Evolutionary conservation across 2,797 vertebrate species (phyloP), one percentile per base, ranked within the genome.

Genomic region (Momotus momota): DNA sequence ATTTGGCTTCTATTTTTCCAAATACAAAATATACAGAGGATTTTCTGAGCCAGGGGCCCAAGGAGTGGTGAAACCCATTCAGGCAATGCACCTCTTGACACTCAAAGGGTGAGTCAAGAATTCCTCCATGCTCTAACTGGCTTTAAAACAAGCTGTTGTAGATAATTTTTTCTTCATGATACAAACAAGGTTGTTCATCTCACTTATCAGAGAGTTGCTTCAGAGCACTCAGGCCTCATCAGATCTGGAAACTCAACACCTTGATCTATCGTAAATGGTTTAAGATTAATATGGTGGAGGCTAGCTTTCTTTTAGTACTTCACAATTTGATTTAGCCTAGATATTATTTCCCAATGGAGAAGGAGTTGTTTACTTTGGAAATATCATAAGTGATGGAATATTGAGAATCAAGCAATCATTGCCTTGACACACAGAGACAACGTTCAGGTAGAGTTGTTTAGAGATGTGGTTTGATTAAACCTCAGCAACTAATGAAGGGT

Each of bases 321-420:
- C 80, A 78, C 54, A 90, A 74, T 91, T 94, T 93, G 81, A 94
- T 97, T 97, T 96, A 94, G 83, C 55, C 31, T 92, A 79, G 72
- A 60, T 96, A 83, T 95, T 96, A 97, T 96, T 97, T 97, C 97
- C 96, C 97, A 83, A 3, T 57, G 73, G 95, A 97, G 61, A 57
- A 81, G 40, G 65, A 86, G 72, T 87, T 94, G 71, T 97, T 97
- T 97, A 94, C 92, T 93, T 90, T 73, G 84, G 86, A 96, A 97
- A 94, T 94, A 95, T 89, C 69, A 23, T 81, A 93, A 96, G 78
- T 48, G 67, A 81, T 92, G 14, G 71, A 94, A 90, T 96, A 97
- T 86, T 94, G 93, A 94, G 92, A 96, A 96, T 57, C 22, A 4
- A 97, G 93, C 58, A 93, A 15, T 95, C 86, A 90, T 71, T 94